Evolutionary conservation across 2,797 vertebrate genomes (phyloP), one percentile per base, ranked within the genome.

Genomic region (Phalloptychus januarius): DNA sequence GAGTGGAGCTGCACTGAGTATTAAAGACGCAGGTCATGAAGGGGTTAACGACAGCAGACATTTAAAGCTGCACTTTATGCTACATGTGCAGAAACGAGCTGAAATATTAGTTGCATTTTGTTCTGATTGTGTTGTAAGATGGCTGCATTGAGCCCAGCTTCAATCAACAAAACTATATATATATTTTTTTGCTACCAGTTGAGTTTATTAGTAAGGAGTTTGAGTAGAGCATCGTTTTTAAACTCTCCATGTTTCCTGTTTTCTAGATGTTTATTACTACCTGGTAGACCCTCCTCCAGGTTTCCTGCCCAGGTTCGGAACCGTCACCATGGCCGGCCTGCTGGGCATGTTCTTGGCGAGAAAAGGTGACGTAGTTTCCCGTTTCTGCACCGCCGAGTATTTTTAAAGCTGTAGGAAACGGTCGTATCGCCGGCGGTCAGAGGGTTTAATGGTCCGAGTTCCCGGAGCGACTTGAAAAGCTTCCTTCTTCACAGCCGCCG

Each of bases 201-300:
- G n/a, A 28, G 52, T n/a, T n/a, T n/a, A 31, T 58, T 16, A 58
- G n/a, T 31, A 28, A 28, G 13, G 12, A 28, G n/a, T 58, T 31
- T 28, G n/a, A 58, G 56, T 28, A 16, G 4, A 15, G 15, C 56
- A 33, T 31, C 56, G 16, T 31, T 61, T 33, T 33, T 3, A 16
- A 13, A 61, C 61, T 11, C 20, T 87, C 28, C 16, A 11, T 11
- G 33, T 67, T 10, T 11, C 36, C 36, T 63, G 6, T 90, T 90
- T 89, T 44, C 81, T 83, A 99, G 97, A 97, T 95, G 86, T 95
- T 3, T 98, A 95, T 80, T 86, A 96, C 90, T 98, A 96, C 93
- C 90, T 99, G 88, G 97, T 96, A 92, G 96, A 97, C 84, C 97
- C 97, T 15, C 97, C 97, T 1, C 94, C 94, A 44, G 97, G 96